Conservation (phyloP, 2,113 vertebrate species). For the Rhinoptilus africanus region DNA sequence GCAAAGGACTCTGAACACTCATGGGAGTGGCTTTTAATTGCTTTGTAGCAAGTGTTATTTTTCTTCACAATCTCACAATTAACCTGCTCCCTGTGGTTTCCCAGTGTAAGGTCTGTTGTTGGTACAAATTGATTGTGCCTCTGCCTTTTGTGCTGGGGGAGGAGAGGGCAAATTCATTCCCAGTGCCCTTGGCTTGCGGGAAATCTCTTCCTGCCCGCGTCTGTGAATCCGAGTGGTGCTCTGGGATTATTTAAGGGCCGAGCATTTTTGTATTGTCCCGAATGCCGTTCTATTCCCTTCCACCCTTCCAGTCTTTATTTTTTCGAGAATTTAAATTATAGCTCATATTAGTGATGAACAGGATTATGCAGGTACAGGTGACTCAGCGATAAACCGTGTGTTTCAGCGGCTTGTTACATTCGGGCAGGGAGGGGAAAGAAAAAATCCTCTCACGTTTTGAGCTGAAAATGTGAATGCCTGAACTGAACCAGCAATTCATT, state of each 20-base stretch:
- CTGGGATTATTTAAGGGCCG: not conserved
- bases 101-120: not conserved
- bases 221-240: not conserved
- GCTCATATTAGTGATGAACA: not conserved
- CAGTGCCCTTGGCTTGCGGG: not conserved
- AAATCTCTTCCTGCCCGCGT: not conserved
- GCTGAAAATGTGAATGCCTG: not conserved
- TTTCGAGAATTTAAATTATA: not conserved
- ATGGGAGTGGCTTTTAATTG: slow-evolving; percentile 27
- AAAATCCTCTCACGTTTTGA: not conserved
- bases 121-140: slow-evolving; percentile 2
- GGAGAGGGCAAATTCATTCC: not conserved
- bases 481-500: not conserved
- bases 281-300: not conserved
- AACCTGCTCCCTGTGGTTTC: slow-evolving; percentile 18
- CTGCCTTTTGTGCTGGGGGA: not conserved
- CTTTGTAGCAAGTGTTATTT: slow-evolving; percentile 9
- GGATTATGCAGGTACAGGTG: not conserved
- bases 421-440: accelerated
- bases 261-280: not conserved
- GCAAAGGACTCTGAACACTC: not conserved
- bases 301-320: not conserved
- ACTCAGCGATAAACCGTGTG: not conserved
- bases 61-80: slow-evolving; percentile 15
- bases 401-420: not conserved